phyloP scores from a whole-genome alignment of 2,888 invertebrate genomes.

The Caenorhabditis uteleia region DNA sequence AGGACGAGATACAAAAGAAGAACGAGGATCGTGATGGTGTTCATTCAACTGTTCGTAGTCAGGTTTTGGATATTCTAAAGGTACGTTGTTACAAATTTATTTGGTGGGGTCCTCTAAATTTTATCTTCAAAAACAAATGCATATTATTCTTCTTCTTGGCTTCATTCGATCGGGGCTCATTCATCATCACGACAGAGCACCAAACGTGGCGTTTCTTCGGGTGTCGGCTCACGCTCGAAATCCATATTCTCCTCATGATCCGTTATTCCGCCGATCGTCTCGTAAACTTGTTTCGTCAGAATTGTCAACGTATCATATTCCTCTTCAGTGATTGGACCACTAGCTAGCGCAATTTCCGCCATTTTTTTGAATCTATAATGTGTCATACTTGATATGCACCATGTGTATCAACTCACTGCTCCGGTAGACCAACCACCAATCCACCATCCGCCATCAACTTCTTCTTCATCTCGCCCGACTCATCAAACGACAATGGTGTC shows the following conservation, averaged over 20 bases:
- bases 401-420: constrained; percentile 13
- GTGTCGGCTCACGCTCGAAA: constrained; percentile 57
- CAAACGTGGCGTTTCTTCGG: constrained; percentile 53
- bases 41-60: constrained; percentile 87
- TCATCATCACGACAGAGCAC: constrained; percentile 17
- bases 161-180: too few relatives aligned
- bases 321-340: constrained; percentile 7
- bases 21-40: constrained; percentile 78
- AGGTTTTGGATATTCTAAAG: constrained; percentile 87
- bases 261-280: constrained; percentile 36
- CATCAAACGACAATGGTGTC: constrained; percentile 28
- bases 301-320: constrained; percentile 17
- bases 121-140: constrained; percentile 6
- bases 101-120: background rate
- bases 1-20: constrained; percentile 38
- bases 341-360: constrained; percentile 24
- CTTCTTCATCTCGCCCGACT: constrained; percentile 25
- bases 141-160: constrained; percentile 1
- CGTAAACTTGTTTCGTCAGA: constrained; percentile 29
- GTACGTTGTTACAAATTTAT: too few relatives aligned
- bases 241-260: constrained; percentile 58
- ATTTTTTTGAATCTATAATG: constrained; percentile 42
- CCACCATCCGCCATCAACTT: constrained; percentile 6
- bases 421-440: constrained; percentile 22
- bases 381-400: background rate